Percentiles rank a stretch among this genome's conserved stretches.
Evolutionary conservation across 2,113 vertebrate species (phyloP).

Genomic region (Aspidoscelis tigris): DNA sequence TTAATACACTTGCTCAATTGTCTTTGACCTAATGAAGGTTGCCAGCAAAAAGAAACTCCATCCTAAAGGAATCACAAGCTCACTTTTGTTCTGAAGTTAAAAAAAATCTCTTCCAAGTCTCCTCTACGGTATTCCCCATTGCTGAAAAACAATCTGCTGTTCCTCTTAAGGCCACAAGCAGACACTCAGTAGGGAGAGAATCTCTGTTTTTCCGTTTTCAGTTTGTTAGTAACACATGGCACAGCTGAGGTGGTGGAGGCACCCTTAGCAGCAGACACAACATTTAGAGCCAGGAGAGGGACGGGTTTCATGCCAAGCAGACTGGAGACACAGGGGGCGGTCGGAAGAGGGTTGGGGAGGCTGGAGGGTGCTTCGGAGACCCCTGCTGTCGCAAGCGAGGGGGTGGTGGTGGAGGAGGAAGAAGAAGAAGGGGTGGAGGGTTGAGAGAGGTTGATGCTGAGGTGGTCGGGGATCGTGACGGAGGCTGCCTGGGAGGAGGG

Average conservation of each 20-base stretch:
- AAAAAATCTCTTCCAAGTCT: constrained; percentile 39
- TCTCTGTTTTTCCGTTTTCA: constrained; percentile 91
- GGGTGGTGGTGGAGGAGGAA: constrained; percentile 92
- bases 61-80: constrained; percentile 61
- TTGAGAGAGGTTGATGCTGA: constrained; percentile 90
- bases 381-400: constrained; percentile 84
- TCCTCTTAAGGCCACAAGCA: constrained; percentile 55
- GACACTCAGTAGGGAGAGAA: constrained; percentile 90
- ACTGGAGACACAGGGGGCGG: constrained; percentile 92
- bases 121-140: constrained; percentile 43
- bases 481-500: constrained; percentile 86
- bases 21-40: constrained; percentile 43
- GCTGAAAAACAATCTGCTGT: constrained; percentile 48
- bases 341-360: constrained; percentile 89
- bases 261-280: constrained; percentile 88
- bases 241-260: constrained; percentile 75
- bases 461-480: constrained; percentile 91
- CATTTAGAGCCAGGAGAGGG: constrained; percentile 94
- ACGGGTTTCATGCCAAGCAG: constrained; percentile 94
- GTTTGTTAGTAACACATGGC: constrained; percentile 84
- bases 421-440: constrained; percentile 88
- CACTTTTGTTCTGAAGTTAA: constrained; percentile 63
- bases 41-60: constrained; percentile 39
- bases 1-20: constrained; percentile 38
- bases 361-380: constrained; percentile 86